Conservation (phyloP, 30 jellyfish, hydroid and myxozoan species). For the Aurelia sp. region DNA sequence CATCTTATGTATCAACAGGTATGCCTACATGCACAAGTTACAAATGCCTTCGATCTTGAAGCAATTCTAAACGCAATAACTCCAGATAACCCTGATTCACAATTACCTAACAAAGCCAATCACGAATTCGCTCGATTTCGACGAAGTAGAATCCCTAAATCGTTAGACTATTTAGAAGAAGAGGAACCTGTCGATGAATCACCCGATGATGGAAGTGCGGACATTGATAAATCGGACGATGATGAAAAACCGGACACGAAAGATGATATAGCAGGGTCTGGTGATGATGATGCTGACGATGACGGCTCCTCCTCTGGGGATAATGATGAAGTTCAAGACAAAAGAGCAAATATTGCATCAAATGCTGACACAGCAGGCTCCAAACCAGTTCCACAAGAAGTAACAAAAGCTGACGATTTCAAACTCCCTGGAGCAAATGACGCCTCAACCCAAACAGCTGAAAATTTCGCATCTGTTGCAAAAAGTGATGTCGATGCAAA, state of each 20-base stretch:
- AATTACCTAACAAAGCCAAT: conserved; percentile 38
- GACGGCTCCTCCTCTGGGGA: conserved; percentile 61
- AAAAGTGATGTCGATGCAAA: neutral
- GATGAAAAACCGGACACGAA: conserved; percentile 18
- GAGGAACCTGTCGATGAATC: conserved; percentile 44
- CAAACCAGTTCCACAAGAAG: conserved; percentile 24
- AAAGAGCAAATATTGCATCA: conserved; percentile 13
- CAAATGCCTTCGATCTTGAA: conserved; percentile 75
- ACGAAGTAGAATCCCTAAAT: conserved; percentile 65
- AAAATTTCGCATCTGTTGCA: neutral
- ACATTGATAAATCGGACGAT: conserved; percentile 49
- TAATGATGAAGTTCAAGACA: conserved; percentile 31
- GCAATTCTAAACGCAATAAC: conserved; percentile 76
- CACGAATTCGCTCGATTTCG: conserved; percentile 88
- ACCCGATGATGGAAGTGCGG: conserved; percentile 5
- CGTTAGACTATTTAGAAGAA: conserved; percentile 27
- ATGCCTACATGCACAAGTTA: conserved; percentile 10
- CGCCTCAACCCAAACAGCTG: neutral
- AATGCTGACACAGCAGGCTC: conserved; percentile 8
- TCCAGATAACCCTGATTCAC: conserved; percentile 75
- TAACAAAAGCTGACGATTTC: conserved; percentile 28
- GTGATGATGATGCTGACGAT: conserved; percentile 38
- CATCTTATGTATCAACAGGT: conserved; percentile 12
- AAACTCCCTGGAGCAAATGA: conserved; percentile 35
- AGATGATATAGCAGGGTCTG: conserved; percentile 33